Conservation (phyloP, 2,113 vertebrate genomes). For the Nothobranchius furzeri region DNA sequence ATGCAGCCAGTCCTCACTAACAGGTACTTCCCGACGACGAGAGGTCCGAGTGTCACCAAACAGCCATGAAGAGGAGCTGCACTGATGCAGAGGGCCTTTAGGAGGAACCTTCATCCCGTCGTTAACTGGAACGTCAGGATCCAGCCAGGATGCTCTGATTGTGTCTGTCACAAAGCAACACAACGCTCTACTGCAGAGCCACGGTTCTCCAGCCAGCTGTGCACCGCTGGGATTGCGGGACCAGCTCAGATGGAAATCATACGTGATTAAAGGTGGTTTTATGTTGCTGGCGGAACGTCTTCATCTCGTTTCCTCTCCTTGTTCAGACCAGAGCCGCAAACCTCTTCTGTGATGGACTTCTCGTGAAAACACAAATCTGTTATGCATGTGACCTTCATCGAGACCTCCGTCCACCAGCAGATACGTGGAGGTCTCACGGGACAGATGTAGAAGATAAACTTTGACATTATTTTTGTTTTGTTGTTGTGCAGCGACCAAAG, state of each 20-base stretch:
- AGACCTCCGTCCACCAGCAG: neutral
- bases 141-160: neutral
- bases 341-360: neutral
- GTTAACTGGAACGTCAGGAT: slow-evolving; percentile 32
- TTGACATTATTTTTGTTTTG: too few relatives aligned
- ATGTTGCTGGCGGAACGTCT: too few relatives aligned
- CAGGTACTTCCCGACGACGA: neutral
- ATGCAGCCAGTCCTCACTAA: neutral
- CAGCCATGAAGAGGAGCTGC: slow-evolving; percentile 3
- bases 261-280: too few relatives aligned
- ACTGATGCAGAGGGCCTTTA: neutral
- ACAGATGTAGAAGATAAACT: neutral
- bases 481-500: neutral
- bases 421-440: neutral
- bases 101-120: slow-evolving; percentile 12
- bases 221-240: too few relatives aligned
- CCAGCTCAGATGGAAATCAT: neutral
- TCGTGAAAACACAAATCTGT: neutral
- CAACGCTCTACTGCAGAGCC: neutral
- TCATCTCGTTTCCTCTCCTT: too few relatives aligned
- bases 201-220: neutral
- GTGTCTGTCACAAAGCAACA: neutral
- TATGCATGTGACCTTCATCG: neutral
- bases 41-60: slow-evolving; percentile 6
- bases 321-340: neutral